Conservation (phyloP, 2,888 invertebrate species). For the Eupelmus urozonus region DNA sequence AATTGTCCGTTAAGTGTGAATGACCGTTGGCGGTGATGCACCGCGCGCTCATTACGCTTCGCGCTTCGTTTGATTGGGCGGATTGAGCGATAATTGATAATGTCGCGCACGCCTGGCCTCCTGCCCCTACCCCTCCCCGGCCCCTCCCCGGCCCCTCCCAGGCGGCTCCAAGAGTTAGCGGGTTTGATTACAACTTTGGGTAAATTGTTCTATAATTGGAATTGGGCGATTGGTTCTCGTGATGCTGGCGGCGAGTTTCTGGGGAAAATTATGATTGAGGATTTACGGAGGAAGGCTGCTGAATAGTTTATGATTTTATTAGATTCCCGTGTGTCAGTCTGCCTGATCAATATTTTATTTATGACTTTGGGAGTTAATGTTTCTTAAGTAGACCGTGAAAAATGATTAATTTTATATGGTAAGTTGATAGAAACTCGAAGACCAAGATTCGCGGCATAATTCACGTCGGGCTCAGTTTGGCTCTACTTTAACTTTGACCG, state of each 20-base stretch:
- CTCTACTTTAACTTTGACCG: conserved; percentile 21
- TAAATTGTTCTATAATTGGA: too few species aligned
- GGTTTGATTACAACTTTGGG: too few species aligned
- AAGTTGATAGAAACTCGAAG: conserved; percentile 27
- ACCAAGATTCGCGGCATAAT: conserved; percentile 27
- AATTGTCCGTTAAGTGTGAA: conserved; percentile 22
- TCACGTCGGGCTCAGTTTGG: conserved; percentile 4
- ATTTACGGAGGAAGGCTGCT: too few species aligned
- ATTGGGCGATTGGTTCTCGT: too few species aligned
- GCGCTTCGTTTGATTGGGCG: conserved; percentile 38
- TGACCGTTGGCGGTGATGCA: background rate
- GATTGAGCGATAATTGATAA: conserved; percentile 42
- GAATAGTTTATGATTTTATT: too few species aligned
- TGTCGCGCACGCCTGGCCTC: conserved; percentile 12
- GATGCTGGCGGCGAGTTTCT: too few species aligned
- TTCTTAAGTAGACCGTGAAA: conserved; percentile 22
- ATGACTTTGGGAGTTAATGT: conserved; percentile 3
- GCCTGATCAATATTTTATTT: background rate
- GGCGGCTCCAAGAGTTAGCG: too few species aligned
- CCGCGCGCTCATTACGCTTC: conserved; percentile 4
- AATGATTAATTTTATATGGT: conserved; percentile 32
- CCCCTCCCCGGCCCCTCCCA: too few species aligned
- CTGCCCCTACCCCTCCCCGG: too few species aligned
- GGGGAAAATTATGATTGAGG: too few species aligned
- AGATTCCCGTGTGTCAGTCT: too few species aligned